A percentile compares a stretch with the other conserved stretches of the same genome.
Conservation (phyloP, 1,140 invertebrate genomes). For the Portunus trituberculatus region DNA sequence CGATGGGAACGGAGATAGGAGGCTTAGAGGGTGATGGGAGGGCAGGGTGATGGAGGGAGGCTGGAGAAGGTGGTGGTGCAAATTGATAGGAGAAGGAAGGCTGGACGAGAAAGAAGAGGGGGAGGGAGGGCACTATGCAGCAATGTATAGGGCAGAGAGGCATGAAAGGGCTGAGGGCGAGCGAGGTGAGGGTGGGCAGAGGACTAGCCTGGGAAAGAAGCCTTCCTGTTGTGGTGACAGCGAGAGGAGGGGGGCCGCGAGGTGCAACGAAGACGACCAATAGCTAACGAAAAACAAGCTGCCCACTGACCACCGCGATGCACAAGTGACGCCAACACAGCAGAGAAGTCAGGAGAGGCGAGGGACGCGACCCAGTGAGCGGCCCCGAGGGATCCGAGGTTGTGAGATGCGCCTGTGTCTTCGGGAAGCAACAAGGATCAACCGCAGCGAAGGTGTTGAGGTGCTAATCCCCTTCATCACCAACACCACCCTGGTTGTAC, state of each 20-base stretch:
- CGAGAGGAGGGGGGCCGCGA: neutral
- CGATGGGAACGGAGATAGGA: slow-evolving; percentile 15
- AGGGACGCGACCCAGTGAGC: neutral
- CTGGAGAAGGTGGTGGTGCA: neutral
- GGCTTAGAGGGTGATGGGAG: slow-evolving; percentile 9
- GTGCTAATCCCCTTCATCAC: slow-evolving; percentile 20
- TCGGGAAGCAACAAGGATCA: neutral
- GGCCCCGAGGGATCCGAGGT: neutral
- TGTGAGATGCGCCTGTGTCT: neutral
- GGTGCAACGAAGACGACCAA: neutral
- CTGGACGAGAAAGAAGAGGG: slow-evolving; percentile 1
- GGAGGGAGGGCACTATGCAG: neutral
- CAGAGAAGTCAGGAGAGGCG: neutral
- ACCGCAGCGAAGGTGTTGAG: neutral
- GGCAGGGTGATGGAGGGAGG: slow-evolving; percentile 7
- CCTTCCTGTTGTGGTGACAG: neutral
- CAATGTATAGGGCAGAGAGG: slow-evolving; percentile 2
- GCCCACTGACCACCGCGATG: neutral
- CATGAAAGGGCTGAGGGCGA: neutral
- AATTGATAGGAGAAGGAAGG: neutral
- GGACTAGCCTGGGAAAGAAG: neutral
- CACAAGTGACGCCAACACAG: neutral
- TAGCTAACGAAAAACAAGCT: neutral
- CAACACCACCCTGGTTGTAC: slow-evolving; percentile 4
- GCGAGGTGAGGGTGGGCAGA: neutral